Evolutionary conservation across 2,113 vertebrate genomes (phyloP), one percentile per base, ranked within the genome.

Genomic region (Trichomycterus rosablanca): DNA sequence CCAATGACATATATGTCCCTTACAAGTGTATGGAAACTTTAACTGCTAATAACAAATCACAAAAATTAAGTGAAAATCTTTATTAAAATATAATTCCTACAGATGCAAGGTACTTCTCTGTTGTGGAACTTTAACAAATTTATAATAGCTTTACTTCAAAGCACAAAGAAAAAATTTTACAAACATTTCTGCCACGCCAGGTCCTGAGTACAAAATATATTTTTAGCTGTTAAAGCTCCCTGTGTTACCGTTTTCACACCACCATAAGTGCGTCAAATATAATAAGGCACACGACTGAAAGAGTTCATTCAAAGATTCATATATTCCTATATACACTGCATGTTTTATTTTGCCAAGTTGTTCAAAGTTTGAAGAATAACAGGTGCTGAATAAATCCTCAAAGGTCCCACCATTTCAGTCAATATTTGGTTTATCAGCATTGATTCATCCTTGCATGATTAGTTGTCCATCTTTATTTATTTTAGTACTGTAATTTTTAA

Each of bases 111-210:
- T 55, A 66, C 65, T 66, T 42, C 20, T 30, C 59, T 62, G 75
- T 50, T 26, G 53, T 28, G 14, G 3, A 69, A 67, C 64, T 32
- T 64, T 63, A 43, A 20, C 48, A 61, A 63, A 65, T 34, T 55
- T 54, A 71, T 71, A 66, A 71, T 62, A 80, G 76, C 77, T 82
- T 80, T 80, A 74, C 71, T 79, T 74, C 75, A 79, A 81, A 78
- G 70, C 77, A 78, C 76, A 75, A 43, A 45, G 53, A 74, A 68
- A 76, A 28, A 24, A 70, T 34, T 15, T 70, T 62, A 18, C 42
- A 67, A 48, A 48, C 14, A 56, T 22, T 44, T 42, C 48, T 50
- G 61, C 60, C 6, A n/a, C 22, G n/a, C 32, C n/a, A 26, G 18
- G 34, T 63, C 45, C 59, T 66, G 24, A 60, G 61, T 53, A 56